These are phyloP conservation scores for Anneissia japonica DNA, from an alignment of 35 echinoderm and acorn worm species.

Conservation along the genomic window DNA sequence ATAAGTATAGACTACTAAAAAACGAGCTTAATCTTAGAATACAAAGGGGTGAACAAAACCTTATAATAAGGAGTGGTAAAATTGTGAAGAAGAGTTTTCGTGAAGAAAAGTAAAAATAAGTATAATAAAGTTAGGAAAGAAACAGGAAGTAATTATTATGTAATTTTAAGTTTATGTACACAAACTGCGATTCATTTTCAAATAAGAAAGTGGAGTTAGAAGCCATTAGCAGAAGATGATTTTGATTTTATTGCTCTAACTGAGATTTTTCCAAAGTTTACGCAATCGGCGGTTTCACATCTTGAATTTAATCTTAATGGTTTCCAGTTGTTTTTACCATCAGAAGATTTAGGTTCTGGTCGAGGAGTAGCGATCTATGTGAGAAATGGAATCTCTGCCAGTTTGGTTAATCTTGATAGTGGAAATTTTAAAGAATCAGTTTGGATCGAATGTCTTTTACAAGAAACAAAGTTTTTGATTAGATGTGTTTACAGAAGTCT, in stretches of 20 bases:
- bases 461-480: neutral
- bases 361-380: neutral
- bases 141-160: neutral
- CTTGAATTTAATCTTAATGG: neutral
- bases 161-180: neutral
- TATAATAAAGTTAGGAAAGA: neutral
- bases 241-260: neutral
- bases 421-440: neutral
- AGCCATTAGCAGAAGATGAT: neutral
- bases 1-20: neutral
- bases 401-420: neutral
- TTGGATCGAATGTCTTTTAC: neutral
- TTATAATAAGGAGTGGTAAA: neutral
- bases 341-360: neutral
- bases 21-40: neutral
- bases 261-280: neutral
- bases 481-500: slow-evolving; percentile 29
- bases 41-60: neutral
- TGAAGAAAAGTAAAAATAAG: neutral
- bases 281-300: neutral
- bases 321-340: neutral
- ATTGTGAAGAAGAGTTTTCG: neutral
- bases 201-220: neutral
- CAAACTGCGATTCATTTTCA: neutral
- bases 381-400: neutral